Percentiles rank a stretch among this genome's conserved stretches.
Evolutionary conservation across 2,797 vertebrate species (phyloP).

Genomic region (Loriculus beryllinus): DNA sequence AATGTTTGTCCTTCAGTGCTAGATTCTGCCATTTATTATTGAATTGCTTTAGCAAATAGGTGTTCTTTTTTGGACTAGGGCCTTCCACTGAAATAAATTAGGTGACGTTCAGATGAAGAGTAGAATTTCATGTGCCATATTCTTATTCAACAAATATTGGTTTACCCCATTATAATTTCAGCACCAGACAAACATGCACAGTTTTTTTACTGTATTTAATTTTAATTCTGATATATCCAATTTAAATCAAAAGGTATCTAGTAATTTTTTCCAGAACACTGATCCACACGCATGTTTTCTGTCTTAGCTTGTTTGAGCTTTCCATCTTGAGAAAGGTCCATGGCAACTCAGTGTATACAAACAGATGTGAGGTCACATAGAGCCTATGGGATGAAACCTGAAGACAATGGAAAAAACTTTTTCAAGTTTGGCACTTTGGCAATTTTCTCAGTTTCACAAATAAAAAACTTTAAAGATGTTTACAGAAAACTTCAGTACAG

Average conservation of each 20-base stretch:
- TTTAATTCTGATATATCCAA: not conserved
- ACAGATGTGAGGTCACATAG: slow-evolving; percentile 29
- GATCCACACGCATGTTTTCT: not conserved
- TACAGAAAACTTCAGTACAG: not conserved
- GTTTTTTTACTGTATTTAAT: not conserved
- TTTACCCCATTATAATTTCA: not conserved
- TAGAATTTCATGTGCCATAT: not conserved
- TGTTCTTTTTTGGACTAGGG: not conserved
- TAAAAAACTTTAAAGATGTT: not conserved
- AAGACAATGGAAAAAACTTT: slow-evolving; percentile 28
- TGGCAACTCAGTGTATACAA: slow-evolving; percentile 1
- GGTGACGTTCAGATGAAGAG: not conserved
- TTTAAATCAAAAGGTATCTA: not conserved
- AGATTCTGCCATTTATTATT: not conserved
- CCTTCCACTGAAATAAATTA: not conserved
- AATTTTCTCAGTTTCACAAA: not conserved
- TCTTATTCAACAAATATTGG: not conserved
- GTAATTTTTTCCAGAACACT: slow-evolving; percentile 2
- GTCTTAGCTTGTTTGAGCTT: not conserved
- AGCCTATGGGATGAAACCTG: not conserved
- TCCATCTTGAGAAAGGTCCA: not conserved
- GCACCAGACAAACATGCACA: not conserved
- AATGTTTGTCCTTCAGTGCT: not conserved
- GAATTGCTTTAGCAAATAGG: not conserved
- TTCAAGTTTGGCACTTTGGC: not conserved